Evolutionary conservation across 2,113 vertebrate genomes (phyloP).

Genomic region (Puntigrus tetrazona): DNA sequence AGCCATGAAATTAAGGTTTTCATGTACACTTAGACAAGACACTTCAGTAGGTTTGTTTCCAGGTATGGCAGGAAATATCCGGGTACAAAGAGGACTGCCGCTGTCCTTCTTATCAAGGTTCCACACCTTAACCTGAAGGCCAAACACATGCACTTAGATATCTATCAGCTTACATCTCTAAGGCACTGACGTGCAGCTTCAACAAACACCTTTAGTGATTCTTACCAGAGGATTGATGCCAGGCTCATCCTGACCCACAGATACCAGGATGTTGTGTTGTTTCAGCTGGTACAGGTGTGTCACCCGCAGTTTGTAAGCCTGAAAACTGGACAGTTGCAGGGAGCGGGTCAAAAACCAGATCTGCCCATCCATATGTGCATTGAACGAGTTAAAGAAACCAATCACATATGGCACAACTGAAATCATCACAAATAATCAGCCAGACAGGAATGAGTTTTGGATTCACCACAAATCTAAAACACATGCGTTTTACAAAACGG

Average conservation of each 20-base stretch:
- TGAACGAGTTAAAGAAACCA: constrained; percentile 75
- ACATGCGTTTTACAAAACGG: neutral
- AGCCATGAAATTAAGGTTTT: constrained; percentile 98
- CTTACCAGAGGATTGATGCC: constrained; percentile 93
- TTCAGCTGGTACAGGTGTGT: constrained; percentile 94
- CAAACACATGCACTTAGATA: neutral
- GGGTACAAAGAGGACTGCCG: constrained; percentile 91
- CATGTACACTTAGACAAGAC: constrained; percentile 92
- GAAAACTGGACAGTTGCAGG: constrained; percentile 85
- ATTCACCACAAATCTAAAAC: neutral
- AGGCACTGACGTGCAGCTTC: neutral
- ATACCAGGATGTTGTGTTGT: constrained; percentile 95
- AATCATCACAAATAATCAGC: neutral
- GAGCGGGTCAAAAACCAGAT: constrained; percentile 92
- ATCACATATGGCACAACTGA: neutral
- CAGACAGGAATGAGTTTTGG: neutral
- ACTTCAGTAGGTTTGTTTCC: constrained; percentile 95
- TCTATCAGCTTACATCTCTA: neutral
- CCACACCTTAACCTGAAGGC: constrained; percentile 93
- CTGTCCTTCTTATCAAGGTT: constrained; percentile 95
- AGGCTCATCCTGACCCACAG: constrained; percentile 93
- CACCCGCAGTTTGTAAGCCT: constrained; percentile 93
- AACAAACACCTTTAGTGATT: neutral
- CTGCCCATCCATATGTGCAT: constrained; percentile 92
- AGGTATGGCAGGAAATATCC: constrained; percentile 94